Base-by-base conservation (phyloP, 2,888 invertebrate genomes). In the Salpingus planirostris region DNA sequence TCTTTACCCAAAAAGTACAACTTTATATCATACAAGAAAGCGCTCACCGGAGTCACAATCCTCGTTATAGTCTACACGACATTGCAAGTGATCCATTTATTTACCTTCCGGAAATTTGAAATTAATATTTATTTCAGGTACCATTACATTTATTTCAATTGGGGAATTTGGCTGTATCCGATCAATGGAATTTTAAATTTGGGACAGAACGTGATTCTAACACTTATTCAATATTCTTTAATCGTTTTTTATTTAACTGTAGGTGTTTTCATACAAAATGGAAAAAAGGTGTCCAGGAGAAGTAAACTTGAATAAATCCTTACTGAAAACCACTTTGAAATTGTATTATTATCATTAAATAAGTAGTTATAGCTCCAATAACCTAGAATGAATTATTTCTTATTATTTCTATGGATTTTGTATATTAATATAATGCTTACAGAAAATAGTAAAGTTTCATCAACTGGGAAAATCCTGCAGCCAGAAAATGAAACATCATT, bases 141-240 rank as follows among this genome's bases (percentile, higher is more conserved):
- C 2, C 1, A 29, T 21, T 15, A 21, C 1, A 10, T 29, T 15
- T 26, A 34, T 26, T 30, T 34, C 1, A 12, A 13, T 2, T 12
- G 30, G 22, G 13, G 26, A 4, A 30, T 34, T 2, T 34, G 29
- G 29, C 13, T 34, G 15, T 34, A 34, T 26, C 34, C 34, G 8
- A 14, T 34, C 5, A 26, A 24, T 22, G 10, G 11, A 21, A 12
- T 21, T 6, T n/a, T 21, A n/a, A 11, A 24, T 3, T 34, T 28
- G 29, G 6, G 13, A 3, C 29, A 34, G 26, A 21, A 21, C 7
- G 11, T 29, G 2, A 3, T 26, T 2, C 30, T 30, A 6, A n/a
- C 29, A 4, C 2, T 10, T 6, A 8, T 33, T 3, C 2, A 28
- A 2, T 24, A 33, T 18, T 7, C 12, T 1, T n/a, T 18, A 6